A percentile compares a stretch with the other conserved stretches of the same genome.
phyloP scores from a whole-genome alignment of 2,888 invertebrate species.

The Zonitis immaculata region DNA sequence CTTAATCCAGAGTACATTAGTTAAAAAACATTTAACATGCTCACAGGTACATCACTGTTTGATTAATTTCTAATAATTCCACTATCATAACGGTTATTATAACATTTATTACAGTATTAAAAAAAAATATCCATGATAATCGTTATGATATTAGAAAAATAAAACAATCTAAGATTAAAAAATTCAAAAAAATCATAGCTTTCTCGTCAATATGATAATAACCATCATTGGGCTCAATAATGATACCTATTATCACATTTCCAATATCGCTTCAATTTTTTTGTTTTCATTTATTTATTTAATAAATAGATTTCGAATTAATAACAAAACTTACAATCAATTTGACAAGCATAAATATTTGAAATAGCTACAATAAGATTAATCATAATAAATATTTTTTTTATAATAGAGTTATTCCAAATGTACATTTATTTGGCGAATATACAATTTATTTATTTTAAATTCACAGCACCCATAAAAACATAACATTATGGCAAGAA shows the following conservation, averaged over 20 bases:
- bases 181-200: slow-evolving; percentile 37
- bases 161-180: slow-evolving; percentile 11
- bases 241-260: slow-evolving; percentile 20
- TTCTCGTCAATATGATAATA: slow-evolving; percentile 33
- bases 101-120: too few species aligned
- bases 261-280: not conserved
- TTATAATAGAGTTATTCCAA: slow-evolving; percentile 2
- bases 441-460: slow-evolving; percentile 13
- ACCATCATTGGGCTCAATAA: slow-evolving; percentile 33
- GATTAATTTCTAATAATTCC: not conserved
- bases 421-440: slow-evolving; percentile 10
- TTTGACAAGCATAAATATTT: not conserved
- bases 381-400: slow-evolving; percentile 5
- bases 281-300: too few species aligned
- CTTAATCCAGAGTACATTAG: slow-evolving; percentile 12
- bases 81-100: not conserved
- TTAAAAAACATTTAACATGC: slow-evolving; percentile 20
- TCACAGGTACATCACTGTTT: slow-evolving; percentile 15
- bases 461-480: slow-evolving; percentile 23
- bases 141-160: slow-evolving; percentile 4
- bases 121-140: slow-evolving; percentile 8
- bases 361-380: slow-evolving; percentile 4
- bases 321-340: not conserved
- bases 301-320: not conserved
- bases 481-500: slow-evolving; percentile 12